These are phyloP conservation scores for Polyploca ridens DNA, from an alignment of 2,888 invertebrate genomes.

Conservation along the genomic window DNA sequence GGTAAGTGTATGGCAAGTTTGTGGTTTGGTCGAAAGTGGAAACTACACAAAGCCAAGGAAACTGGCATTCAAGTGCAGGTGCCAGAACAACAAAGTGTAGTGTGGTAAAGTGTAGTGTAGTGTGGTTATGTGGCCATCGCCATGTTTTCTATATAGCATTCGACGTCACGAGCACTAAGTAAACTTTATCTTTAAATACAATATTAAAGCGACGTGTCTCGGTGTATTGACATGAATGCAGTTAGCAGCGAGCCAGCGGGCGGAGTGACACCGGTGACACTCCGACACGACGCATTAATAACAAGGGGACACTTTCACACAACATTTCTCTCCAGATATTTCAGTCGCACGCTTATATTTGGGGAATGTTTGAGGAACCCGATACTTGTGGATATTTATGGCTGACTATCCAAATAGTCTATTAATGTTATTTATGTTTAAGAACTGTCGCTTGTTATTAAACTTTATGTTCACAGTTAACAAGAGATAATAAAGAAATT, in stretches of 20 bases:
- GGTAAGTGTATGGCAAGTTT: too few species aligned
- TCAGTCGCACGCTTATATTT: background rate
- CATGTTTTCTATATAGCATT: too few species aligned
- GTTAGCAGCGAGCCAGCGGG: background rate
- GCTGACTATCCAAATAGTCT: background rate
- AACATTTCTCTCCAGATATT: conserved; percentile 4
- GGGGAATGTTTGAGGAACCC: conserved; percentile 5
- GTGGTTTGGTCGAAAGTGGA: too few species aligned
- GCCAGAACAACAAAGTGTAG: too few species aligned
- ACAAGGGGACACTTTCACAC: conserved; percentile 2
- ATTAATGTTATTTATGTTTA: background rate
- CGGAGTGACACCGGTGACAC: background rate
- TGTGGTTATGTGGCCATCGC: too few species aligned
- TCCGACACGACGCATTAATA: background rate
- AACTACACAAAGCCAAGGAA: too few species aligned
- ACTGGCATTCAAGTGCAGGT: too few species aligned
- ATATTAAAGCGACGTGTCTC: too few species aligned
- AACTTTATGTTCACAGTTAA: background rate
- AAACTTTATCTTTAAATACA: too few species aligned
- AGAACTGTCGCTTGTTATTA: background rate
- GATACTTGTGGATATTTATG: conserved; percentile 4
- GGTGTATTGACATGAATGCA: background rate
- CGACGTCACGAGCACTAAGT: too few species aligned
- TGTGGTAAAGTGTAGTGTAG: too few species aligned
- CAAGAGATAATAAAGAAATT: background rate